Conservation (phyloP, 2,113 vertebrate species). For the Megatriorchis doriae region DNA sequence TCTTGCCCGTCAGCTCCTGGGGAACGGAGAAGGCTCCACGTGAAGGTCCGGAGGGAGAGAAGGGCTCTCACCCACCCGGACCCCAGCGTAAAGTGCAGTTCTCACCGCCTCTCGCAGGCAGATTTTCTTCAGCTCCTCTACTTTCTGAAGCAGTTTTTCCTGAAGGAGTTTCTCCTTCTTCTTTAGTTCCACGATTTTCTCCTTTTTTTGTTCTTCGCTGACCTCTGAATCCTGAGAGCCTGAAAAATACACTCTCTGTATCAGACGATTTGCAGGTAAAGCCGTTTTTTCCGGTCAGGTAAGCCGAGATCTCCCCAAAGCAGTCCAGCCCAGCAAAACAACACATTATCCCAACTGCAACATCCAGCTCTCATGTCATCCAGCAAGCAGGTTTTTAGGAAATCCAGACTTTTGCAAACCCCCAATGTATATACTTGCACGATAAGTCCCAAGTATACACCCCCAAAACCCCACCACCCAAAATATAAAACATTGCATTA, state of each 20-base stretch:
- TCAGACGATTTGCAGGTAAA: neutral
- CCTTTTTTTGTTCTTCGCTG: slow-evolving; percentile 90
- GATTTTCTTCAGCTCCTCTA: slow-evolving; percentile 91
- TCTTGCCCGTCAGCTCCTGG: slow-evolving; percentile 89
- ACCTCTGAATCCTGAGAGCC: slow-evolving; percentile 92
- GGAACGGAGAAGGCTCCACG: neutral
- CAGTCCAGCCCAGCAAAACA: neutral
- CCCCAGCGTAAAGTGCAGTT: rapidly evolving
- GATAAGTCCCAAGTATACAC: neutral
- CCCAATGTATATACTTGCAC: neutral
- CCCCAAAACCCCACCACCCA: neutral
- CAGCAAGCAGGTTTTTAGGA: neutral
- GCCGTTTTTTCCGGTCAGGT: neutral
- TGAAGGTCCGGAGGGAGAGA: neutral
- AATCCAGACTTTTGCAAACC: neutral
- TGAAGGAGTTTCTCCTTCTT: slow-evolving; percentile 88
- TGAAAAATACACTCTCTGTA: slow-evolving; percentile 41
- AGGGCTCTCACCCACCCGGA: neutral
- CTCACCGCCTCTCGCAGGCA: slow-evolving; percentile 95
- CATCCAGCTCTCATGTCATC: neutral
- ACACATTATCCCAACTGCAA: neutral
- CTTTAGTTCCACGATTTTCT: slow-evolving; percentile 90
- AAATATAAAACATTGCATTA: neutral
- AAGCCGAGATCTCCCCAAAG: neutral
- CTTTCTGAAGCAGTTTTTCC: slow-evolving; percentile 83